A percentile compares a stretch with the other conserved stretches of the same genome.
phyloP scores from a whole-genome alignment of 2,888 invertebrate genomes.

The Asteroscopus sphinx region DNA sequence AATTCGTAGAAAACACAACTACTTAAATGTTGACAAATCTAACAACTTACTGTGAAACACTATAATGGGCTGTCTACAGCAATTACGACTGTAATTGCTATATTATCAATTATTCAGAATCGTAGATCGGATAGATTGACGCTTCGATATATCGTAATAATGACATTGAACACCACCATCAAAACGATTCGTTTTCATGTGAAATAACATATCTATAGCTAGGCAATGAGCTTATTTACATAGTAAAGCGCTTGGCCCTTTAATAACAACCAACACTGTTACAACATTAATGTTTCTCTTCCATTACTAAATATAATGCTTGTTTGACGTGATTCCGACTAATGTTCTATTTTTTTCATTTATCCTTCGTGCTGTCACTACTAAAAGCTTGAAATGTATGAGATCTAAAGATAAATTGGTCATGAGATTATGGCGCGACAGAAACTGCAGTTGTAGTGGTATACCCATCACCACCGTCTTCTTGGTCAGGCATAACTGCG shows the following conservation, averaged over 20 bases:
- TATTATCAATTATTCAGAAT: constrained; percentile 27
- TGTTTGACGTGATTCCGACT: constrained; percentile 24
- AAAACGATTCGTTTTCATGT: constrained; percentile 25
- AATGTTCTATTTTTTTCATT: constrained; percentile 26
- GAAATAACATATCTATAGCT: constrained; percentile 5
- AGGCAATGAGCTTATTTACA: not conserved
- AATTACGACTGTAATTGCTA: constrained; percentile 10
- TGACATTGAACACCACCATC: constrained; percentile 18
- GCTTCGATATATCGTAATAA: constrained; percentile 33
- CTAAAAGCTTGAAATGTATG: too few species aligned
- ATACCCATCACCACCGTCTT: too few species aligned
- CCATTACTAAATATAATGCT: constrained; percentile 24
- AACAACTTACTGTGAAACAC: too few species aligned
- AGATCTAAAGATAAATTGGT: too few species aligned
- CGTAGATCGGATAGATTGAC: constrained; percentile 31
- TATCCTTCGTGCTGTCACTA: not conserved
- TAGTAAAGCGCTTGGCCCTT: not conserved
- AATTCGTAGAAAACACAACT: too few species aligned
- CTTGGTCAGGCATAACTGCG: too few species aligned
- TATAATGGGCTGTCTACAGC: too few species aligned
- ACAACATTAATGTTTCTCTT: constrained; percentile 18
- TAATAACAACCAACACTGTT: constrained; percentile 5
- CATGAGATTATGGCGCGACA: too few species aligned
- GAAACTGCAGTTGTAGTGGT: too few species aligned
- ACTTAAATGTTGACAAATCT: too few species aligned